Percentiles rank a stretch among this genome's conserved stretches.
phyloP scores from a whole-genome alignment of 2,113 vertebrate genomes.

The Micromys minutus region DNA sequence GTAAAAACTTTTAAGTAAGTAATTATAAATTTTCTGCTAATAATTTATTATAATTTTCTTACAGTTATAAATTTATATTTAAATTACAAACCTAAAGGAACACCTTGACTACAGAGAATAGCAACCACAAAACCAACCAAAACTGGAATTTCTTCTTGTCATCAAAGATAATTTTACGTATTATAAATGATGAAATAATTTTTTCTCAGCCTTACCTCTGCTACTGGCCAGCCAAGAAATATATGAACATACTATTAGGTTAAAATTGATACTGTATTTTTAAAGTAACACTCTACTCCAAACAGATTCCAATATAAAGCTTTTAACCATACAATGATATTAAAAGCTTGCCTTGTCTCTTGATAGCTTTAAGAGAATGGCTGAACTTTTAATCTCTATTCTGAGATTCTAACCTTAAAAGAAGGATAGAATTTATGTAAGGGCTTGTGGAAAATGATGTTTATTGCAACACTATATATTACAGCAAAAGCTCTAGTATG shows the following conservation, averaged over 20 bases:
- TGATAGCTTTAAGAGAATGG: not conserved
- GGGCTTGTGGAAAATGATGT: not conserved
- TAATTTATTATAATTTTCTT: not conserved
- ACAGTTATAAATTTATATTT: not conserved
- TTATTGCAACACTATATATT: not conserved
- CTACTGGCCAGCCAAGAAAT: not conserved
- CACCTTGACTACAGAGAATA: not conserved
- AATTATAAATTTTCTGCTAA: not conserved
- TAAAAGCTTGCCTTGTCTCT: not conserved
- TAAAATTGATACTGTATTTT: not conserved
- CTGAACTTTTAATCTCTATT: conserved; percentile 3
- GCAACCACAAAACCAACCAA: not conserved
- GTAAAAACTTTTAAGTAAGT: not conserved
- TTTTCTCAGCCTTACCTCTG: not conserved
- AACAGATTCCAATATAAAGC: not conserved
- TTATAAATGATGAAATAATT: not conserved
- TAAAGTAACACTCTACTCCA: not conserved
- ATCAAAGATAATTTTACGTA: not conserved
- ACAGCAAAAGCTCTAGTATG: not conserved
- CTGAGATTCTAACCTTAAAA: conserved; percentile 5
- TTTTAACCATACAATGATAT: not conserved
- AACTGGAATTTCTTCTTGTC: not conserved
- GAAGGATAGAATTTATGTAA: not conserved
- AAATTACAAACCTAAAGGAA: not conserved
- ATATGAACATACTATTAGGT: not conserved